A percentile compares a stretch with the other conserved stretches of the same genome.
Evolutionary conservation across 2,113 vertebrate genomes (phyloP).

Genomic region (Alligator sinensis): DNA sequence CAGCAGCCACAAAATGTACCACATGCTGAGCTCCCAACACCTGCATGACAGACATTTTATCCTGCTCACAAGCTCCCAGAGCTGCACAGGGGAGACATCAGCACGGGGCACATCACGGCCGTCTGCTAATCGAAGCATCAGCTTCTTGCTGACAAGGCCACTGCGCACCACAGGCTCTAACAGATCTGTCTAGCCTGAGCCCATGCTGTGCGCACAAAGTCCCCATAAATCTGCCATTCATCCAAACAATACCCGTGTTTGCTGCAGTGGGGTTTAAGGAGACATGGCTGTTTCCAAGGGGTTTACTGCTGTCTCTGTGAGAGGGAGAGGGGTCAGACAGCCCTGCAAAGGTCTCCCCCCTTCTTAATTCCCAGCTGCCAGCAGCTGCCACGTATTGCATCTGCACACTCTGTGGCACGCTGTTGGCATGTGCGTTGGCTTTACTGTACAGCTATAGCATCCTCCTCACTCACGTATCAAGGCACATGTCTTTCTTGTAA

Average conservation of each 20-base stretch:
- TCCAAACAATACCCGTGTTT: neutral
- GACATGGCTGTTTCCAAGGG: neutral
- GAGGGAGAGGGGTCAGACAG: neutral
- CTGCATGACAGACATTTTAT: neutral
- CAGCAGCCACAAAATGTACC: neutral
- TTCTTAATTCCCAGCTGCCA: neutral
- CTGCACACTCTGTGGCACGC: neutral
- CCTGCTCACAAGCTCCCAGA: neutral
- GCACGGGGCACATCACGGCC: neutral
- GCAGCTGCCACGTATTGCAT: rapidly evolving
- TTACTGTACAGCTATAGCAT: too few species aligned
- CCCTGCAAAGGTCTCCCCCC: neutral
- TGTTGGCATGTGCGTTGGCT: neutral
- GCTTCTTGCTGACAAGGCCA: neutral
- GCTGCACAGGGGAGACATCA: neutral
- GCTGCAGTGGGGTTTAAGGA: rapidly evolving
- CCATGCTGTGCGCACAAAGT: neutral
- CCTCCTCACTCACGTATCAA: rapidly evolving
- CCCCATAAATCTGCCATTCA: neutral
- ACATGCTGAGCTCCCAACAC: neutral
- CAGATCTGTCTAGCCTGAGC: rapidly evolving
- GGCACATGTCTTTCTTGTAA: neutral
- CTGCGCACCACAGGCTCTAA: neutral
- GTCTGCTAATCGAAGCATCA: neutral
- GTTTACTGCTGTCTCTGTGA: neutral